Conservation (phyloP, 2,113 vertebrate species). For the Elephas maximus region DNA sequence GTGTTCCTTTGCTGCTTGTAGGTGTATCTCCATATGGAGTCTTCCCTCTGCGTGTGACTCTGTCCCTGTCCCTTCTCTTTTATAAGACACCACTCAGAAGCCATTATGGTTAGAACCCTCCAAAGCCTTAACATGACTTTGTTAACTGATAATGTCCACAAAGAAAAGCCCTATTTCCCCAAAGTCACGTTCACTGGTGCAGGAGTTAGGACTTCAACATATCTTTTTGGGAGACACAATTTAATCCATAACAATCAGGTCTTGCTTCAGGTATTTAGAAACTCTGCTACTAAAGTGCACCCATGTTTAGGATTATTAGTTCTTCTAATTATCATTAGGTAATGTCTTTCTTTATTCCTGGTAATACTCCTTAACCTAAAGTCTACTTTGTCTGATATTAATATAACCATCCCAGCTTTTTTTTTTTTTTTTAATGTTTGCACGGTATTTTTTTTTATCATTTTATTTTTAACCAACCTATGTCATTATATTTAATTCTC, state of each 20-base stretch:
- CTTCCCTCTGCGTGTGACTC: neutral
- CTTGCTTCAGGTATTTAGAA: constrained; percentile 17
- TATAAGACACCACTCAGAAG: neutral
- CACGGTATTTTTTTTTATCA: neutral
- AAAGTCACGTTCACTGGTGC: neutral
- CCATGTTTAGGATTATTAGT: neutral
- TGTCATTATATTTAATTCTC: neutral
- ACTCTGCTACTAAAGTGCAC: neutral
- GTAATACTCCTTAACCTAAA: neutral
- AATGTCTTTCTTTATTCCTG: neutral
- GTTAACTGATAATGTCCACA: neutral
- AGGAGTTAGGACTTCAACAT: neutral
- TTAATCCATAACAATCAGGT: neutral
- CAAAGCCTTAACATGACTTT: neutral
- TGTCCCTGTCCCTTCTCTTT: neutral
- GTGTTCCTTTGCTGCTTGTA: neutral
- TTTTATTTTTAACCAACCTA: neutral
- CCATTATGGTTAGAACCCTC: neutral
- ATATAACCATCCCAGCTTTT: neutral
- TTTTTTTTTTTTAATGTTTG: neutral
- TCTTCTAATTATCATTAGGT: neutral
- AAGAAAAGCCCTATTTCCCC: neutral
- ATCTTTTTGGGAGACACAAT: neutral
- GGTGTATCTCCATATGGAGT: neutral
- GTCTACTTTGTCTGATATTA: neutral